phyloP scores from a whole-genome alignment of 2,888 invertebrate species.

The Agonopterix subpropinquella region DNA sequence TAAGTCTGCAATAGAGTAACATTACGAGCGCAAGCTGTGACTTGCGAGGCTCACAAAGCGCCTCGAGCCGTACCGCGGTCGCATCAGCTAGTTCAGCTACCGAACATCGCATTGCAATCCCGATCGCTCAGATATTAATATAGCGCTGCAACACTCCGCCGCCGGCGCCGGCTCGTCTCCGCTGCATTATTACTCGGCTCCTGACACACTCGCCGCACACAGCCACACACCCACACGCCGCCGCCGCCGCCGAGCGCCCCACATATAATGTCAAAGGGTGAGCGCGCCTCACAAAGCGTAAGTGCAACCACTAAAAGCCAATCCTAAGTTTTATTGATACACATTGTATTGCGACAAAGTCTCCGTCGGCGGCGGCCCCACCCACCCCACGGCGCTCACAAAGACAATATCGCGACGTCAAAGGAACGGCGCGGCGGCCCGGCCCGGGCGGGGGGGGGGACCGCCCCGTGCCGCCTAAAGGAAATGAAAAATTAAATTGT shows the following conservation, averaged over 20 bases:
- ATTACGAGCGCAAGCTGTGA: neutral
- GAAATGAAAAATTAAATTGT: constrained; percentile 77
- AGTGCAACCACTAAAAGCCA: constrained; percentile 77
- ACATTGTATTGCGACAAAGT: constrained; percentile 77
- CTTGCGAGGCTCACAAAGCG: constrained; percentile 11
- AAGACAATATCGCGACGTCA: constrained; percentile 77
- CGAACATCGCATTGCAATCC: constrained; percentile 16
- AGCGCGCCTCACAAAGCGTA: constrained; percentile 73
- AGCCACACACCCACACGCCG: constrained; percentile 15
- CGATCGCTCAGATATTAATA: constrained; percentile 54
- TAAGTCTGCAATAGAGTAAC: neutral
- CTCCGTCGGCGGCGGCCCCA: constrained; percentile 65
- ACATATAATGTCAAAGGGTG: constrained; percentile 74
- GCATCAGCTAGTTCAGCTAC: constrained; percentile 11
- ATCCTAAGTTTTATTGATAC: constrained; percentile 77
- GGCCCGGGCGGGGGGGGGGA: constrained; percentile 40
- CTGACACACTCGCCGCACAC: constrained; percentile 19
- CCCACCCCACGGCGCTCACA: constrained; percentile 69
- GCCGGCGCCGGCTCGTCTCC: constrained; percentile 55
- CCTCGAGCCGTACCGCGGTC: constrained; percentile 19
- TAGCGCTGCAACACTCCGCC: constrained; percentile 23
- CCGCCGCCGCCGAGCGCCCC: constrained; percentile 35
- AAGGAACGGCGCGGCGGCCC: constrained; percentile 70
- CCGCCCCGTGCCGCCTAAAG: constrained; percentile 57
- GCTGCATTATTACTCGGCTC: constrained; percentile 44